Conservation (phyloP, 2,797 vertebrate genomes). For the Coluber constrictor region DNA sequence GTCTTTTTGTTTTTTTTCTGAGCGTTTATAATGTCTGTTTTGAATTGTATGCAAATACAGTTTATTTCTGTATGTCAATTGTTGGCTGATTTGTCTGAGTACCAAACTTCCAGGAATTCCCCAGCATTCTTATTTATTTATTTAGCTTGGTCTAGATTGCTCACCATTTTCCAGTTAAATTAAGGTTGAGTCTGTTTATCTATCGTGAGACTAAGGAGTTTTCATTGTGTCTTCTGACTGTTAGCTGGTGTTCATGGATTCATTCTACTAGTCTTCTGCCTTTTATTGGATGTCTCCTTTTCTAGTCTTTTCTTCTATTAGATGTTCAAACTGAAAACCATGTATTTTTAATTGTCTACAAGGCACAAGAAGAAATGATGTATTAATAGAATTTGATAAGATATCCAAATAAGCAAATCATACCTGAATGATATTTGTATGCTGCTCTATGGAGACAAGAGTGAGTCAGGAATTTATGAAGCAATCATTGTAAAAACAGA, state of each 20-base stretch:
- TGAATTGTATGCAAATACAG: neutral
- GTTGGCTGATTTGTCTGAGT: neutral
- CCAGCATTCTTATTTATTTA: neutral
- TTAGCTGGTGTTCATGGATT: neutral
- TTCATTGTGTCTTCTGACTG: neutral
- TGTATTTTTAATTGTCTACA: neutral
- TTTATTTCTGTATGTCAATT: neutral
- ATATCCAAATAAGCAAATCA: neutral
- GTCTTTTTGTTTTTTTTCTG: neutral
- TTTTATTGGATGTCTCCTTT: neutral
- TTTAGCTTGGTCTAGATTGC: neutral
- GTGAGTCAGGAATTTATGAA: neutral
- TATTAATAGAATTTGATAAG: neutral
- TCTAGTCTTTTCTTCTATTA: neutral
- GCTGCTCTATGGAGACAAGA: neutral
- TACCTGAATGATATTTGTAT: neutral
- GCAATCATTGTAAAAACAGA: neutral
- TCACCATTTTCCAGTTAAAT: neutral
- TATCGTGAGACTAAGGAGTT: neutral
- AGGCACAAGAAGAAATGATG: neutral
- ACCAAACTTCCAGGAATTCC: neutral
- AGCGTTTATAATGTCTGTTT: neutral
- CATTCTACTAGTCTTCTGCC: neutral
- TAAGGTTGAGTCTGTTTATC: neutral
- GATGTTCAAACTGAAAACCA: neutral